phyloP scores from a whole-genome alignment of 1,140 invertebrate genomes.

The Pachypeltis micranthus region DNA sequence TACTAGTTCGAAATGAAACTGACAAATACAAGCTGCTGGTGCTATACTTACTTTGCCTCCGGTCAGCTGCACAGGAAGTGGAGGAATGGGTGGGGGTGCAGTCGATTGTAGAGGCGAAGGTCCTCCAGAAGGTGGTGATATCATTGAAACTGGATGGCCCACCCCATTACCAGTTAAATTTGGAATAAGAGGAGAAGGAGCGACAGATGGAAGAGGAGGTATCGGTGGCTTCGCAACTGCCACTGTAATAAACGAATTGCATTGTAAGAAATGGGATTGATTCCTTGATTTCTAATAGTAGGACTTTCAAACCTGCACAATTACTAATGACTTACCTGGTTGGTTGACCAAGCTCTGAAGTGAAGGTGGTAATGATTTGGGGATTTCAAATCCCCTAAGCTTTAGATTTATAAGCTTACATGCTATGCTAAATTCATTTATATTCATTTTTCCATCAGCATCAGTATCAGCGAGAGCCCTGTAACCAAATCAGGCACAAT shows the following conservation, averaged over 20 bases:
- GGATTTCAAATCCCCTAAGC: conserved; percentile 80
- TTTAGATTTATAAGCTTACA: conserved; percentile 95
- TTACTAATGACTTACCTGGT: conserved; percentile 9
- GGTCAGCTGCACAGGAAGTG: conserved; percentile 15
- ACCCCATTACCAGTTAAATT: conserved; percentile 11
- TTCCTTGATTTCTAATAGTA: too few species aligned
- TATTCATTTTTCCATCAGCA: conserved; percentile 91
- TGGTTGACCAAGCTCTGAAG: conserved; percentile 16
- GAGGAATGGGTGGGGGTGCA: conserved; percentile 18
- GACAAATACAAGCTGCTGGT: conserved; percentile 11
- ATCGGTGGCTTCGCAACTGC: conserved; percentile 30
- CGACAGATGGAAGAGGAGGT: conserved; percentile 22
- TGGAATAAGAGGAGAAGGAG: not conserved
- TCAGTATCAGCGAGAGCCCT: conserved; percentile 90
- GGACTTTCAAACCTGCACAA: not conserved
- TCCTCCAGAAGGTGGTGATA: conserved; percentile 22
- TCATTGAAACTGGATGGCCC: conserved; percentile 16
- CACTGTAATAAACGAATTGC: conserved; percentile 20
- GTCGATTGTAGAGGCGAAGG: conserved; percentile 32
- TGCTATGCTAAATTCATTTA: conserved; percentile 93
- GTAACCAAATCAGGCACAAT: conserved; percentile 32
- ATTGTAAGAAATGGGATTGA: too few species aligned
- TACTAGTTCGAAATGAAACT: too few species aligned
- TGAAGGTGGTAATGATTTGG: conserved; percentile 57
- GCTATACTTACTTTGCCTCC: too few species aligned